Evolutionary conservation across 92 coral and sea anemone species (phyloP), one percentile per base, ranked within the genome.

Genomic region (Porites lobata): DNA sequence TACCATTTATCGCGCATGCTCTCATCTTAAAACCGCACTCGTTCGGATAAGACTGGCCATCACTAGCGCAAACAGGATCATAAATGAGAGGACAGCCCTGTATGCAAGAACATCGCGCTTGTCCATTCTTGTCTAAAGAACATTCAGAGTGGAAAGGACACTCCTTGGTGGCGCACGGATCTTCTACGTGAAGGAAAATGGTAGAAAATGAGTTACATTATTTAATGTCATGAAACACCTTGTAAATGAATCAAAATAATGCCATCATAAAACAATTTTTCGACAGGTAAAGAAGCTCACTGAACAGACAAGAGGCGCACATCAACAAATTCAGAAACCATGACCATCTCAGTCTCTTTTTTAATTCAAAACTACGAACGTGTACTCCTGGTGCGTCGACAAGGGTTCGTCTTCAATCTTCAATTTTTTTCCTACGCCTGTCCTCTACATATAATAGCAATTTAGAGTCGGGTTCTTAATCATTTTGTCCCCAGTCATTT

Each of bases 51-150:
- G 95, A 92, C 73, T 82, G 79, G 64, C 99, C 96, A 78, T 95
- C 90, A 58, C 93, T 90, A 50, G 95, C 99, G 86, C 99, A 97
- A 17, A 97, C 94, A 0, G 95, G 98, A 12, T 91, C 90, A 67
- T 69, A 84, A 19, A 84, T 58, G 56, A 90, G 83, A 50, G 95
- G 90, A 59, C 99, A 95, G 50, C 84, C 78, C 19, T 77, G 62
- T 38, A 92, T 18, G 83, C 99, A 98, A n/a, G 90, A 63, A 82
- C 99, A 98, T 47, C 78, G 84, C 18, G 98, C 88, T 66, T 86
- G 87, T 12, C 86, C 76, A 62, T 85, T 84, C 38, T 75, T 12
- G 77, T 89, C 78, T 20, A 91, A 85, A 22, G 92, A 75, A 77
- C 99, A 98, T 78, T 87, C 82, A 77, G 89, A 82, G 88, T 87